Evolutionary conservation across 1,140 invertebrate species (phyloP).

Genomic region (Platyscapa corneri): DNA sequence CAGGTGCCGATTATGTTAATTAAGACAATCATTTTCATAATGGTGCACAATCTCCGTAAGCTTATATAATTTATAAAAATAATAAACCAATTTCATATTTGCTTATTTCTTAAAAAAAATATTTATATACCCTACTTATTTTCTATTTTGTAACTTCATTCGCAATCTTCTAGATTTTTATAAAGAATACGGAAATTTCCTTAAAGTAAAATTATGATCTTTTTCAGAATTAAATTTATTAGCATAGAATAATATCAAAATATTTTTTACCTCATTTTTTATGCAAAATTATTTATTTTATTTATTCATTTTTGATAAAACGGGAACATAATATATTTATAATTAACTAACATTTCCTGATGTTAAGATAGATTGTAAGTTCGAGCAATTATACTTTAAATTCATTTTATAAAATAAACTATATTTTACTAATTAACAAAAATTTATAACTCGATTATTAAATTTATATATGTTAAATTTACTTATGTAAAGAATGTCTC

Average conservation of each 20-base stretch:
- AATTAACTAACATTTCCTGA: no score
- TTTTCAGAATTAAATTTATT: background rate
- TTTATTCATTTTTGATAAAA: background rate
- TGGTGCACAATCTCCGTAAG: background rate
- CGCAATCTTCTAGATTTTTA: background rate
- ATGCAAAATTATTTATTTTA: background rate
- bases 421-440: no score
- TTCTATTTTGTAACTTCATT: background rate
- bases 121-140: background rate
- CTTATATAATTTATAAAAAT: conserved; percentile 2
- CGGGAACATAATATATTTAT: no score
- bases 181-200: background rate
- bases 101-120: background rate
- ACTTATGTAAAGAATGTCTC: no score
- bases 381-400: no score
- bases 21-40: background rate
- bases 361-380: no score
- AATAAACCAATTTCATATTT: background rate
- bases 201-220: no score
- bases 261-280: background rate
- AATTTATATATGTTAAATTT: no score
- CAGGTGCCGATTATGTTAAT: background rate
- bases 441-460: no score
- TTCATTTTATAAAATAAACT: no score
- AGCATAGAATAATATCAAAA: background rate